Conservation (phyloP, 2,113 vertebrate species). For the Ctenomys sociabilis region DNA sequence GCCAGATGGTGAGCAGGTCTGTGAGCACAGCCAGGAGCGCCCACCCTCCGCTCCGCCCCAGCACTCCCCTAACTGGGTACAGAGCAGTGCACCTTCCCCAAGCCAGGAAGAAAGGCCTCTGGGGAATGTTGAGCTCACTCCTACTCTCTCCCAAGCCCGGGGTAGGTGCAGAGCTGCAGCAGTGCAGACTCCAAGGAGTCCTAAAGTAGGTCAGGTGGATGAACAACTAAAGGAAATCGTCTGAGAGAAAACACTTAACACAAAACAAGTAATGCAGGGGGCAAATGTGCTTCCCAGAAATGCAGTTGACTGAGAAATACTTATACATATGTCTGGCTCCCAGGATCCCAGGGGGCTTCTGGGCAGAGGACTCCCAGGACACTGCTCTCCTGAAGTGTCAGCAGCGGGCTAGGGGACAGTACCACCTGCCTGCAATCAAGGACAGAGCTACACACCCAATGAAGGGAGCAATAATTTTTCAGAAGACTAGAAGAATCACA, state of each 20-base stretch:
- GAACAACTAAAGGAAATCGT: background rate
- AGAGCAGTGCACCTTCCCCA: rapidly evolving
- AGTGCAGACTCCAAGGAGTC: background rate
- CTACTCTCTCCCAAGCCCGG: background rate
- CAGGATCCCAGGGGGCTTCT: background rate
- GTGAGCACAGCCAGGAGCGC: background rate
- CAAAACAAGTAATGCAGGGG: background rate
- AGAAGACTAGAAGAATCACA: background rate
- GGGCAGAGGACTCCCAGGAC: rapidly evolving
- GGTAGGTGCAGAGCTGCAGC: background rate
- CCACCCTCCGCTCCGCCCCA: background rate
- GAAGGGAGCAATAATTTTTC: background rate
- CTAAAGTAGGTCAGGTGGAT: background rate
- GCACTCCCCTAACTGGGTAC: background rate
- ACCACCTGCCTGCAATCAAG: background rate
- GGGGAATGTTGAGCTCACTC: background rate
- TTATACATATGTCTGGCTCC: background rate
- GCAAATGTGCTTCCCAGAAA: background rate
- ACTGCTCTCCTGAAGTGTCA: background rate
- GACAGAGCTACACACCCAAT: background rate
- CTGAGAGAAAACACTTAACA: background rate
- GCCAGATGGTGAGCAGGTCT: background rate
- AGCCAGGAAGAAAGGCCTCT: background rate
- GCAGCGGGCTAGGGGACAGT: background rate
- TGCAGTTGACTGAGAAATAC: background rate